Evolutionary conservation across 2,113 vertebrate species (phyloP), one percentile per base, ranked within the genome.

Genomic region (Chionis minor): DNA sequence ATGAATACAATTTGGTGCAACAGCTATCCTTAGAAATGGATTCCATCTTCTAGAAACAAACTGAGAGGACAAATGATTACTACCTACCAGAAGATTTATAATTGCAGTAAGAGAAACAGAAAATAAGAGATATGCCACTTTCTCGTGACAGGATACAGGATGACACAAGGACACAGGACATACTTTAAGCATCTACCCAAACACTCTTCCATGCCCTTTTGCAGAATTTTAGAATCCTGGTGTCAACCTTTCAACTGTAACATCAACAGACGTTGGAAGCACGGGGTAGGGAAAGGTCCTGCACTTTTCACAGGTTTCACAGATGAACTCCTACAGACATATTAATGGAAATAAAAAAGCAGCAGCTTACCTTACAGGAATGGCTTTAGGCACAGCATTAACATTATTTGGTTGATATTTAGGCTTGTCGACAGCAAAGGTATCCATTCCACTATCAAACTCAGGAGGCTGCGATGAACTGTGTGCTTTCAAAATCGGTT

Each of bases 331-430:
- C 26, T 51, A 12, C 0, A 27, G 51, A 35, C 5, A 5, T 5
- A 12, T 22, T 55, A 13, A 19, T 5, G 7, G n/a, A 35, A 65
- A 70, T 24, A 38, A 45, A 27, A 55, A 17, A 52, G 28, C 49
- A 71, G 71, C 63, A 27, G n/a, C 98, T 98, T 94, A 99, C 99
- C 99, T 99, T 81, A 99, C 99, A 30, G 99, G 99, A 95, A 99
- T 97, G 91, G 99, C 99, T 98, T 99, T 99, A 97, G 99, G 99
- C 96, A 99, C 98, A 94, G 99, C 97, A 88, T 99, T 99, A 97
- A 99, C 97, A 85, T 98, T 99, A 97, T 99, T 99, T 97, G 99
- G 98, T 98, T 99, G 99, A 98, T 99, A 99, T 95, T 99, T 99
- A 86, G 99, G 98, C 90, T 99, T 99, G 91, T 99, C 99, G 7